These are phyloP conservation scores for Actinopyga echinites DNA, from an alignment of 53 echinoderm and acorn worm species.

Conservation along the genomic window DNA sequence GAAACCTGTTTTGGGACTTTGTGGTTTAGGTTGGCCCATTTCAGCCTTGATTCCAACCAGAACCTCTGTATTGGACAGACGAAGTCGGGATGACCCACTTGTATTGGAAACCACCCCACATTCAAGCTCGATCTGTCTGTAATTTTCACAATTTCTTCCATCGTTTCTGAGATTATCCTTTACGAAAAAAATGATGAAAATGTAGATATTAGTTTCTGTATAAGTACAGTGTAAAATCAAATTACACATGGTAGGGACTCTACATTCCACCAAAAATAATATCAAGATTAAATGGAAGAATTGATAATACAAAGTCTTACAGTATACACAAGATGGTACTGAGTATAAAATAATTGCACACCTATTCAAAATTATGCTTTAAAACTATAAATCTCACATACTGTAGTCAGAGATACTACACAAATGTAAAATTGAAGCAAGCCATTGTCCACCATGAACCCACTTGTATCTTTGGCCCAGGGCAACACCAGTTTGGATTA, in stretches of 20 bases:
- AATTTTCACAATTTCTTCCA: slow-evolving; percentile 79
- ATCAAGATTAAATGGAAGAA: background rate
- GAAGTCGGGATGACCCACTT: slow-evolving; percentile 88
- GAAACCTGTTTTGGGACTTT: slow-evolving; percentile 64
- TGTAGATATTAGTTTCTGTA: background rate
- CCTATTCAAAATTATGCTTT: too few relatives aligned
- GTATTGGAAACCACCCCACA: slow-evolving; percentile 98
- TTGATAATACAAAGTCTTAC: background rate
- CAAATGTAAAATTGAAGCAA: too few relatives aligned
- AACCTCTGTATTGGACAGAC: slow-evolving; percentile 84
- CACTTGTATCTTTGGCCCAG: too few relatives aligned
- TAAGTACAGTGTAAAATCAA: too few relatives aligned
- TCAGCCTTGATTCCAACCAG: slow-evolving; percentile 97
- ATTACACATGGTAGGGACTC: too few relatives aligned
- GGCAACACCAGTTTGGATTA: too few relatives aligned
- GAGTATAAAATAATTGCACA: too few relatives aligned
- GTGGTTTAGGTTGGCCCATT: slow-evolving; percentile 80
- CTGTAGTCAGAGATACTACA: too few relatives aligned
- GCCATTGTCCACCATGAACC: too few relatives aligned
- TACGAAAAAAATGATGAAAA: background rate
- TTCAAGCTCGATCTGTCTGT: slow-evolving; percentile 85
- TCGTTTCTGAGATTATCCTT: slow-evolving; percentile 88
- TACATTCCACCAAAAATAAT: background rate
- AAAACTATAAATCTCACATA: too few relatives aligned
- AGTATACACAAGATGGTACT: too few relatives aligned